Evolutionary conservation across 2,797 vertebrate species (phyloP), one percentile per base, ranked within the genome.

Genomic region (Coluber constrictor): DNA sequence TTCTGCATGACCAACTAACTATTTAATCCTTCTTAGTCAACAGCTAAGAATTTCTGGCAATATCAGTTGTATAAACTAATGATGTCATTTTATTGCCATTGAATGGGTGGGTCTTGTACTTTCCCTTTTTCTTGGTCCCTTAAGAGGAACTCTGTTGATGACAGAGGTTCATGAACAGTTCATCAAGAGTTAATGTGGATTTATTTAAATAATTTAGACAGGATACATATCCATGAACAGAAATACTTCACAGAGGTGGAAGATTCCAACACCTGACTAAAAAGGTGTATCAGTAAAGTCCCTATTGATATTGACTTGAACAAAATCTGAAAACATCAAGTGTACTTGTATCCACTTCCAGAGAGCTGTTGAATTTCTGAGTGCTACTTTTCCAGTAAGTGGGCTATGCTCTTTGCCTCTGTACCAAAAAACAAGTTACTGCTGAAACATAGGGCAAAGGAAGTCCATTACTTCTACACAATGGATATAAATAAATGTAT

Each of bases 401-500:
- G 3, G 20, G 4, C 32, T 74, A 74, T 74, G 16, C 32, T 43
- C 20, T 79, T 79, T 79, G 74, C 4, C 9, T 79, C 74, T 23
- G 3, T 43, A 11, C 20, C 37, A 79, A 43, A 79, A 8, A 79
- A 79, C 37, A 79, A 37, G 18, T 37, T 79, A 79, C 16, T 20
- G 18, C 32, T 79, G 74, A 43, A 20, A 43, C 37, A 10, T 23
- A 43, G 37, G 20, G 74, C 37, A 79, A 79, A 79, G n/a, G 15
- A 32, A 32, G 13, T 15, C 66, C 15, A 32, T 20, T 79, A 43
- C 9, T 79, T 79, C 18, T 20, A 79, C 74, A 79, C 18, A 43
- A 20, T 79, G 74, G 70, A 43, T 57, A 83, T 94, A 56, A 94
- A 66, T 60, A 95, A 93, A 87, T 89, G 43, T 59, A 91, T 66